Evolutionary conservation across 1,140 invertebrate species (phyloP).

Genomic region (Halesus radiatus): DNA sequence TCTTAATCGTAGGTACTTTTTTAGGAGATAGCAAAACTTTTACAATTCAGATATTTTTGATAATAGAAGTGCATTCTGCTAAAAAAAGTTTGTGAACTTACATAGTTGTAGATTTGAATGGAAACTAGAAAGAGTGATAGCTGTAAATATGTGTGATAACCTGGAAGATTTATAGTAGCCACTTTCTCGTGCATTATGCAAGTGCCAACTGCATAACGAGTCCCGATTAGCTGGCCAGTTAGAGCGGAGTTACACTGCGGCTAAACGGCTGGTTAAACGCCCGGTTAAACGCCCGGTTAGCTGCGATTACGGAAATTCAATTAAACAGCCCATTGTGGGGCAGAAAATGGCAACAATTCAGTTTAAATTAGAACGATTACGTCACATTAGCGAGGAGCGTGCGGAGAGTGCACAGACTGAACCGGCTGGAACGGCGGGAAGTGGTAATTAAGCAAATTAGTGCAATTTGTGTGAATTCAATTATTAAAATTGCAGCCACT

Average conservation of each 20-base stretch:
- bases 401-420: background rate
- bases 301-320: conserved; percentile 55
- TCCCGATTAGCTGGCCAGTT: conserved; percentile 25
- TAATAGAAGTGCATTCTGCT: no score
- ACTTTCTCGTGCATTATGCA: conserved; percentile 35
- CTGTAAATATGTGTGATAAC: no score
- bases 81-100: no score
- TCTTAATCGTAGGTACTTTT: no score
- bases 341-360: conserved; percentile 34
- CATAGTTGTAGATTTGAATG: no score
- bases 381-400: conserved; percentile 4
- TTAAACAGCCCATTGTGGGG: conserved; percentile 52
- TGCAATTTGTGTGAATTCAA: conserved; percentile 26
- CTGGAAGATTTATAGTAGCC: no score
- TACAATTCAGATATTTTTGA: no score
- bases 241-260: background rate
- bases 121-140: no score
- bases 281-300: conserved; percentile 37
- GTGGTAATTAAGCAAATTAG: conserved; percentile 16
- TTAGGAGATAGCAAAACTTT: no score
- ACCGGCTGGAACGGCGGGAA: background rate
- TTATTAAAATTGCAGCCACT: background rate
- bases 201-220: conserved; percentile 54
- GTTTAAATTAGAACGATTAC: conserved; percentile 38
- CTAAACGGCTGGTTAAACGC: conserved; percentile 27